These are phyloP conservation scores for Ictidomys tridecemlineatus DNA, from an alignment of 2,113 vertebrate genomes.

Conservation along the genomic window DNA sequence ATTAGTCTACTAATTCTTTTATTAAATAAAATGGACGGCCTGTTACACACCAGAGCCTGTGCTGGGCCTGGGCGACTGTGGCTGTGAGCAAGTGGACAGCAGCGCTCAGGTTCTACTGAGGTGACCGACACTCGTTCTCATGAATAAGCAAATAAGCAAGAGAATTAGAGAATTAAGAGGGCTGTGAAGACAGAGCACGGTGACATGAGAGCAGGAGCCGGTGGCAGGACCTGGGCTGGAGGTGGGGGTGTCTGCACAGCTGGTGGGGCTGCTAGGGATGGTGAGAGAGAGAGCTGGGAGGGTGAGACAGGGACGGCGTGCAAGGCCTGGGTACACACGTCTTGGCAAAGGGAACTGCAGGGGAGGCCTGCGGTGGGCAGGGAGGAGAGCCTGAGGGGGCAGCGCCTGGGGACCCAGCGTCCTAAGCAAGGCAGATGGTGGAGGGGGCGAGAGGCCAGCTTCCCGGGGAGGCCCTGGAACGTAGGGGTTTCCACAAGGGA, in stretches of 20 bases:
- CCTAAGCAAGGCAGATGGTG: too few relatives aligned
- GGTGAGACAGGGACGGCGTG: neutral
- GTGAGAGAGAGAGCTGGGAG: neutral
- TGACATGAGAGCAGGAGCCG: neutral
- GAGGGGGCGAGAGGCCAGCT: too few relatives aligned
- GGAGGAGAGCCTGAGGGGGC: too few relatives aligned
- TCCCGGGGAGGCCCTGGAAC: neutral
- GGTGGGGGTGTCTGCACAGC: accelerated
- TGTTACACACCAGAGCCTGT: neutral
- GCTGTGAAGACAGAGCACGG: neutral
- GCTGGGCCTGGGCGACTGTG: neutral
- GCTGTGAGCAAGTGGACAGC: neutral
- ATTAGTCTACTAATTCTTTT: neutral
- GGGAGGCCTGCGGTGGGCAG: neutral
- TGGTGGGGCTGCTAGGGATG: accelerated
- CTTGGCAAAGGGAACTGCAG: neutral
- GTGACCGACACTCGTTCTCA: too few relatives aligned
- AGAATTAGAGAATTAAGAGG: neutral
- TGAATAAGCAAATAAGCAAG: neutral
- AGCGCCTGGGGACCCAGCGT: too few relatives aligned
- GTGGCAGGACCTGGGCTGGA: too few relatives aligned
- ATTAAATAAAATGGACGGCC: neutral
- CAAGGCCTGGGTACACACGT: neutral
- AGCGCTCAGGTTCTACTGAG: neutral
- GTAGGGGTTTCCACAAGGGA: neutral